These are phyloP conservation scores for fruit fly (Drosophila melanogaster) DNA, from an alignment of 1,140 invertebrate species.

Conservation along the genomic window DNA sequence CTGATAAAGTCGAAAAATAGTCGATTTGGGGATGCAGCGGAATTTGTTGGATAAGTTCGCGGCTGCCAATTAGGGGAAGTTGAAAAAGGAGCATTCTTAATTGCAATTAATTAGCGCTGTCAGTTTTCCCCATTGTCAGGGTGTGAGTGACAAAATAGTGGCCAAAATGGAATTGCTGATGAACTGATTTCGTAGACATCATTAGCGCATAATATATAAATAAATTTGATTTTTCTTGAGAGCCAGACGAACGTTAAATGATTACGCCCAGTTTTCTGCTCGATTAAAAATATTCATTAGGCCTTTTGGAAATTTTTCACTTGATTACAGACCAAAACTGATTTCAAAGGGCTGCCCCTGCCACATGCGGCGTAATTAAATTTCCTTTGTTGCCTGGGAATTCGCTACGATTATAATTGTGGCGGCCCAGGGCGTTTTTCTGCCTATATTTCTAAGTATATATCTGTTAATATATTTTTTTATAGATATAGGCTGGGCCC, in stretches of 20 bases:
- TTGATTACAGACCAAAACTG: conserved; percentile 68
- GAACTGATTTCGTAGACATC: conserved; percentile 65
- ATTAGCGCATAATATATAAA: conserved; percentile 55
- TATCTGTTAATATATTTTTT: conserved; percentile 8
- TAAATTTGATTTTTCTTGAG: conserved; percentile 39
- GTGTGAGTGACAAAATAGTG: conserved; percentile 36
- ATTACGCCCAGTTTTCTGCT: conserved; percentile 69
- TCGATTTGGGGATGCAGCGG: conserved; percentile 15
- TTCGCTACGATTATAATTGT: conserved; percentile 81
- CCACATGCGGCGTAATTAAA: conserved; percentile 81
- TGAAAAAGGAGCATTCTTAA: conserved; percentile 52
- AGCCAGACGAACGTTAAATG: conserved; percentile 41
- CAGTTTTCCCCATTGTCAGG: conserved; percentile 41
- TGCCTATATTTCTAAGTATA: conserved; percentile 39
- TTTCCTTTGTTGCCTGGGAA: conserved; percentile 77
- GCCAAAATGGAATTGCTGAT: conserved; percentile 29
- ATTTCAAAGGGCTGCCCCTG: conserved; percentile 63
- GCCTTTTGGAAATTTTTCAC: conserved; percentile 66
- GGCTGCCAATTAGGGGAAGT: conserved; percentile 67
- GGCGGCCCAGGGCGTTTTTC: conserved; percentile 58
- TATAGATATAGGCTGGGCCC: conserved; percentile 30
- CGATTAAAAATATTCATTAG: conserved; percentile 77
- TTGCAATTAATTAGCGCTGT: conserved; percentile 52
- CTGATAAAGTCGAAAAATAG: conserved; percentile 44
- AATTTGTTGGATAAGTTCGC: conserved; percentile 52